Conservation (phyloP, 2,113 vertebrate genomes). For the Melanerpes formicivorus region DNA sequence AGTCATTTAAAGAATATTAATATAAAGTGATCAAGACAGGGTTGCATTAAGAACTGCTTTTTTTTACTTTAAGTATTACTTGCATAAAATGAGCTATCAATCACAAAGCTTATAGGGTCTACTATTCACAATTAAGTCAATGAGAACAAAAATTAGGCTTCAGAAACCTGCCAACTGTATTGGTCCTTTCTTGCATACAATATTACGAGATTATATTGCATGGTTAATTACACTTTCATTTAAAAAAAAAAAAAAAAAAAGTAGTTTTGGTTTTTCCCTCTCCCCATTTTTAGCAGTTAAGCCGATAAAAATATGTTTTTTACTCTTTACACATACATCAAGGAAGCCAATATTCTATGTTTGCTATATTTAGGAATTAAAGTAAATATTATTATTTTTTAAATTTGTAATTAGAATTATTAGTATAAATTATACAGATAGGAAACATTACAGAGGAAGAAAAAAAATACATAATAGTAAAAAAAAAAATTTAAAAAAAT, state of each 20-base stretch:
- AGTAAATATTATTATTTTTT: background rate
- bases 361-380: background rate
- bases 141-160: background rate
- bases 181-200: too few relatives aligned
- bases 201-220: background rate
- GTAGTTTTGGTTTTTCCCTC: too few relatives aligned
- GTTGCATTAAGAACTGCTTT: background rate
- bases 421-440: background rate
- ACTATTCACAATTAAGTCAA: background rate
- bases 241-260: too few relatives aligned
- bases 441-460: background rate
- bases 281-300: background rate
- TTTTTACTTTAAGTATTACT: background rate
- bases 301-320: background rate
- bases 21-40: background rate
- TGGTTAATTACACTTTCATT: background rate
- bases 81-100: background rate
- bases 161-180: background rate
- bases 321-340: background rate
- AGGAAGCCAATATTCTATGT: rapidly evolving
- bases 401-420: background rate
- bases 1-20: background rate
- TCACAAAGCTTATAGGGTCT: background rate
- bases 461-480: background rate
- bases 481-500: background rate